A percentile compares a stretch with the other conserved stretches of the same genome.
phyloP scores from a whole-genome alignment of 2,888 invertebrate genomes.

The Philopedon plagiatum region DNA sequence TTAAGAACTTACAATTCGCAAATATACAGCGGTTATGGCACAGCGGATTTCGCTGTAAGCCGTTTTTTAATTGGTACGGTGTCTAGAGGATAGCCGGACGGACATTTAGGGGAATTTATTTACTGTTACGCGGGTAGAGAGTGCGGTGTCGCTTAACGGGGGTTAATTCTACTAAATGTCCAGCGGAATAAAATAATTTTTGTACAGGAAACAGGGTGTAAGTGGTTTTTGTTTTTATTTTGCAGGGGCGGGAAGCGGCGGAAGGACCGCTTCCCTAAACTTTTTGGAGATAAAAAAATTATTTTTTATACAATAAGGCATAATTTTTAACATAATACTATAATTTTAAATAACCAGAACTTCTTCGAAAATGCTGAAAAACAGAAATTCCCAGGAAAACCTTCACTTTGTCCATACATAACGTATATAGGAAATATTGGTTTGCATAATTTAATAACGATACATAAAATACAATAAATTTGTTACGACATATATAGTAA shows the following conservation, averaged over 20 bases:
- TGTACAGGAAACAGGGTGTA: not conserved
- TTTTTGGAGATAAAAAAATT: too few species aligned
- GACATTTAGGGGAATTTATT: constrained; percentile 9
- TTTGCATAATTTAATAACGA: constrained; percentile 50
- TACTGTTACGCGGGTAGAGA: not conserved
- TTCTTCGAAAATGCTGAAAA: too few species aligned
- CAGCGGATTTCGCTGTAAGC: constrained; percentile 6
- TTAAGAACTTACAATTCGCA: constrained; percentile 43
- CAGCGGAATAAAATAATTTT: too few species aligned
- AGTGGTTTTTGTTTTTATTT: too few species aligned
- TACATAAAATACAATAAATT: constrained; percentile 47
- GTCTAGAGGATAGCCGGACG: not conserved
- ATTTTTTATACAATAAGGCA: too few species aligned
- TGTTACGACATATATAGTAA: constrained; percentile 49
- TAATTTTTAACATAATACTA: too few species aligned
- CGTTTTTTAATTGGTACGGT: constrained; percentile 15
- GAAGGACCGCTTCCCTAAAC: too few species aligned
- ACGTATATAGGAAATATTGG: constrained; percentile 22
- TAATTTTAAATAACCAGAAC: too few species aligned
- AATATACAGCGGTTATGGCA: constrained; percentile 17
- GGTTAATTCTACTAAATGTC: not conserved
- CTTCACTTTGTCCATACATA: constrained; percentile 12
- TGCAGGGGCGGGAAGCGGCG: too few species aligned
- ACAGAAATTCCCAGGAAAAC: constrained; percentile 15
- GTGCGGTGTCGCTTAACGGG: not conserved